These are phyloP conservation scores for Ctenopoma kingsleyae DNA, from an alignment of 2,797 vertebrate species.

Conservation along the genomic window DNA sequence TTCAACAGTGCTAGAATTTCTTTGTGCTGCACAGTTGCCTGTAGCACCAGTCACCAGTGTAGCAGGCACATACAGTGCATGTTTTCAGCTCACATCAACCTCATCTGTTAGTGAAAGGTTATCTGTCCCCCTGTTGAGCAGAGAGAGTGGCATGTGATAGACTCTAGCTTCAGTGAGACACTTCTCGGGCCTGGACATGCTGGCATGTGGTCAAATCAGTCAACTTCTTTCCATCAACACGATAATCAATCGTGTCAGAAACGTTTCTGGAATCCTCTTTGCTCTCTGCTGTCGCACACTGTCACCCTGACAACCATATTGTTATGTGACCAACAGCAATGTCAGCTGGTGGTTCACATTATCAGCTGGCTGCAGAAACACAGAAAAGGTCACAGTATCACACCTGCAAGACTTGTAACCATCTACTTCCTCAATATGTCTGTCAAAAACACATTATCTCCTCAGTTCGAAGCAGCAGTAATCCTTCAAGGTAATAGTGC, in stretches of 20 bases:
- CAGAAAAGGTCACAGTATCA: conserved; percentile 31
- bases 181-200: conserved; percentile 19
- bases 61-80: conserved; percentile 1
- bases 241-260: conserved; percentile 72
- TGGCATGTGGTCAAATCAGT: conserved; percentile 51
- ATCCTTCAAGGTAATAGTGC: conserved; percentile 26
- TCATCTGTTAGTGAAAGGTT: conserved; percentile 70
- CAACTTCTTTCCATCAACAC: conserved; percentile 60
- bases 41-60: not conserved
- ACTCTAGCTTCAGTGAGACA: conserved; percentile 19
- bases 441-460: conserved; percentile 7
- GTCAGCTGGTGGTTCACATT: conserved; percentile 25
- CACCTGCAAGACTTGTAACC: conserved; percentile 25
- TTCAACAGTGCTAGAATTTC: not conserved
- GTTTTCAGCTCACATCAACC: conserved; percentile 58
- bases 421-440: conserved; percentile 14
- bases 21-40: not conserved
- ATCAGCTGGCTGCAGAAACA: conserved; percentile 36
- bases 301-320: conserved; percentile 52
- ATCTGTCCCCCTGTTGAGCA: conserved; percentile 55
- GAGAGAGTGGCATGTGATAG: conserved; percentile 47
- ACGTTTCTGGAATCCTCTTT: conserved; percentile 33
- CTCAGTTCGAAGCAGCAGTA: conserved; percentile 7
- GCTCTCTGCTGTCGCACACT: conserved; percentile 20
- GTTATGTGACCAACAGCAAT: conserved; percentile 41